Percentiles rank a stretch among this genome's conserved stretches.
Conservation (phyloP, 1,140 invertebrate species). For the Dryas iulia region DNA sequence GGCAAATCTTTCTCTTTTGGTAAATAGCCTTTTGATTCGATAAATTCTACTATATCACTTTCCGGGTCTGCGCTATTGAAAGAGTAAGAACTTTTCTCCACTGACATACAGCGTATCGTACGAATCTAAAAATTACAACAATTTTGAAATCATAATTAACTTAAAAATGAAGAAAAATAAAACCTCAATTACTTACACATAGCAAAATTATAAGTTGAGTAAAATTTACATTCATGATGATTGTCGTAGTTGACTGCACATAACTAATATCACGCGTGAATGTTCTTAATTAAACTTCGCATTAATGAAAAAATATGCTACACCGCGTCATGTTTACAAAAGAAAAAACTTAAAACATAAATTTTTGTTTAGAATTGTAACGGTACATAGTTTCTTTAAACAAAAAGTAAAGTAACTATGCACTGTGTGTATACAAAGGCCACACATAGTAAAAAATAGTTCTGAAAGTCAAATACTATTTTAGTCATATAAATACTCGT, state of each 20-base stretch:
- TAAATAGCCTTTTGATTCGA: slow-evolving; percentile 55
- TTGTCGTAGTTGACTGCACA: slow-evolving; percentile 1
- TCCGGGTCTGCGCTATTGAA: slow-evolving; percentile 37
- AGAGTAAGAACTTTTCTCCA: slow-evolving; percentile 40
- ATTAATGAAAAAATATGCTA: slow-evolving; percentile 39
- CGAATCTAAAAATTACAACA: slow-evolving; percentile 50
- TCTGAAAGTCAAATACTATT: too few relatives aligned
- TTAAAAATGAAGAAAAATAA: too few relatives aligned
- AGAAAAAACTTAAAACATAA: slow-evolving; percentile 57
- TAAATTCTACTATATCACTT: slow-evolving; percentile 48
- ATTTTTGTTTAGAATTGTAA: slow-evolving; percentile 46
- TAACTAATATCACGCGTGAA: slow-evolving; percentile 48
- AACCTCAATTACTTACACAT: slow-evolving; percentile 17
- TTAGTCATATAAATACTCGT: too few relatives aligned
- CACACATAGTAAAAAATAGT: too few relatives aligned
- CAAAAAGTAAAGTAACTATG: not conserved
- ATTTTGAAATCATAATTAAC: not conserved
- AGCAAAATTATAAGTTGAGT: slow-evolving; percentile 10
- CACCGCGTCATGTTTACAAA: slow-evolving; percentile 41
- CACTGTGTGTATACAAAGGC: not conserved
- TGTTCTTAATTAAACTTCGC: slow-evolving; percentile 31
- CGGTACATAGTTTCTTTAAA: slow-evolving; percentile 37
- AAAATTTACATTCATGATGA: slow-evolving; percentile 14
- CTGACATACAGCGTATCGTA: slow-evolving; percentile 30
- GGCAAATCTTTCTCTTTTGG: slow-evolving; percentile 53